A percentile compares a stretch with the other conserved stretches of the same genome.
Conservation (phyloP, 2,797 vertebrate genomes). For the Malurus splendens region DNA sequence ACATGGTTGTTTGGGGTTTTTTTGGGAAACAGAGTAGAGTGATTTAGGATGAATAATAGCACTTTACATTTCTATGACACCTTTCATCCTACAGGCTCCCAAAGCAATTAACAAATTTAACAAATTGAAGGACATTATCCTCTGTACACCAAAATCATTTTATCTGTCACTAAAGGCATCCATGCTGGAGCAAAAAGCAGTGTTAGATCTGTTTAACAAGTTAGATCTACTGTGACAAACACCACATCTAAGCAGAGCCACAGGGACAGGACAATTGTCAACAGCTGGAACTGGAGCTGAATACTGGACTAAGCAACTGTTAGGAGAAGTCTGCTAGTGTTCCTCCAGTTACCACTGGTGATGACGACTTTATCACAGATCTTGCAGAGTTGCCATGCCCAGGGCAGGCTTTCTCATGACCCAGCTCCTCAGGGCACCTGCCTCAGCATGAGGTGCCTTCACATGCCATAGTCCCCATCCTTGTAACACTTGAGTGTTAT, state of each 20-base stretch:
- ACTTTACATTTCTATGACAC: neutral
- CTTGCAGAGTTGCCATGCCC: neutral
- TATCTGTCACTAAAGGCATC: neutral
- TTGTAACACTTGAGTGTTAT: neutral
- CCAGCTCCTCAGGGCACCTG: fast-evolving
- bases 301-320: neutral
- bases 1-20: fast-evolving
- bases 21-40: neutral
- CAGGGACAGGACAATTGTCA: neutral
- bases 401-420: neutral
- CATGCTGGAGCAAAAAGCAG: neutral
- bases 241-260: neutral
- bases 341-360: neutral
- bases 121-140: neutral
- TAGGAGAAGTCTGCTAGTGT: neutral
- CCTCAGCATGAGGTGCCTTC: neutral
- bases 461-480: neutral
- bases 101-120: conserved; percentile 4
- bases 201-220: neutral
- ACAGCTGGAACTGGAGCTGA: neutral
- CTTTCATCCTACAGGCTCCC: neutral
- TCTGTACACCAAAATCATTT: neutral
- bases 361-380: neutral
- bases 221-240: neutral
- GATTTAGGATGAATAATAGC: neutral